These are phyloP conservation scores for Lethenteron reissneri DNA, from an alignment of 2,113 vertebrate genomes.

Conservation along the genomic window DNA sequence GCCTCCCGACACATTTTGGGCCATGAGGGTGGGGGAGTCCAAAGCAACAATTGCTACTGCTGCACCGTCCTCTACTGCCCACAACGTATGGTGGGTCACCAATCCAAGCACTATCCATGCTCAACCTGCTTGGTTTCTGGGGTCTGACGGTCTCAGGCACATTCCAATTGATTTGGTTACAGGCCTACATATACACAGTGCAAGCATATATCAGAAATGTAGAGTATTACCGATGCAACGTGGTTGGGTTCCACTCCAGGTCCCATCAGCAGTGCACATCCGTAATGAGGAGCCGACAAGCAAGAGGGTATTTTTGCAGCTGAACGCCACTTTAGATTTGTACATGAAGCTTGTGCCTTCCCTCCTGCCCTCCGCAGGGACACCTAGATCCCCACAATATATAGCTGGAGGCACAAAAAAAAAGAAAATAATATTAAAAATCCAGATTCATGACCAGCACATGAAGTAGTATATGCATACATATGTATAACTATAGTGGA, in stretches of 20 bases:
- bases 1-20: too few relatives aligned
- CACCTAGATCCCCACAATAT: neutral
- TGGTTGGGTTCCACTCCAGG: neutral
- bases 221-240: neutral
- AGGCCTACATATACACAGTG: too few relatives aligned
- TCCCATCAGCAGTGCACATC: neutral
- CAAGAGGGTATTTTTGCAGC: neutral
- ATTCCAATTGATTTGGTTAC: too few relatives aligned
- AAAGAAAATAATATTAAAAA: neutral
- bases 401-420: neutral
- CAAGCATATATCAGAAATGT: too few relatives aligned
- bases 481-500: too few relatives aligned
- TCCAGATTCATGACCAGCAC: neutral
- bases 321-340: conserved; percentile 1
- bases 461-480: neutral
- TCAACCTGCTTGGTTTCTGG: too few relatives aligned
- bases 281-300: neutral
- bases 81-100: too few relatives aligned
- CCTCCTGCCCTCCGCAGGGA: conserved; percentile 1
- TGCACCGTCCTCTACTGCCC: too few relatives aligned
- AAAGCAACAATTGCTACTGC: too few relatives aligned
- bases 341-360: conserved; percentile 4
- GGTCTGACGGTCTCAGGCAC: too few relatives aligned
- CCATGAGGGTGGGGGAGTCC: too few relatives aligned
- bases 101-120: too few relatives aligned